These are phyloP conservation scores for Ascidia mentula DNA, from an alignment of 23 tunicate genomes.

Conservation along the genomic window DNA sequence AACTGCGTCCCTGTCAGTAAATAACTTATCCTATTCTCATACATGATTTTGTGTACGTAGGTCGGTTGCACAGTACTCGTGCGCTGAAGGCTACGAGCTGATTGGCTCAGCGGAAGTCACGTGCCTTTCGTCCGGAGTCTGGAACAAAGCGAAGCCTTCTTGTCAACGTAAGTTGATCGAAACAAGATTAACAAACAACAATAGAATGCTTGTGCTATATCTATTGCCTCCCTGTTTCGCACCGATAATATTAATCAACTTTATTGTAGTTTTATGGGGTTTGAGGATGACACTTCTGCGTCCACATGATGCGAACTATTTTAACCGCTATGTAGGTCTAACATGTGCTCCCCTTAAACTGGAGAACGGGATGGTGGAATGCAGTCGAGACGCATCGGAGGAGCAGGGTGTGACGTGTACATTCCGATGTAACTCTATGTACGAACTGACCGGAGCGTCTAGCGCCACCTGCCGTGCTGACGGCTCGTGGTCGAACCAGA, in stretches of 20 bases:
- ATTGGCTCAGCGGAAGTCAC: slow-evolving; percentile 40
- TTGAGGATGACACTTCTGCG: no score
- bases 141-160: slow-evolving; percentile 60
- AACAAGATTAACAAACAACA: background rate
- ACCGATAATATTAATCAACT: no score
- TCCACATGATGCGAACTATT: no score
- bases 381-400: slow-evolving; percentile 30
- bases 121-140: slow-evolving; percentile 44
- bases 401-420: slow-evolving; percentile 47
- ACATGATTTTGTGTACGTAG: background rate
- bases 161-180: slow-evolving; percentile 57
- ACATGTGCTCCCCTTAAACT: slow-evolving; percentile 62
- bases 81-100: slow-evolving; percentile 45
- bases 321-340: slow-evolving; percentile 22
- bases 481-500: slow-evolving; percentile 50
- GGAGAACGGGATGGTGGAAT: slow-evolving; percentile 46
- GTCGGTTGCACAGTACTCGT: slow-evolving; percentile 21
- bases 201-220: no score
- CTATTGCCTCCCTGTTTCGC: no score
- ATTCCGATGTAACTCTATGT: slow-evolving; percentile 32
- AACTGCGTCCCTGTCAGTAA: background rate
- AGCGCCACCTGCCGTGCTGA: slow-evolving; percentile 40
- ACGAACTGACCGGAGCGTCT: slow-evolving; percentile 34
- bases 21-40: background rate
- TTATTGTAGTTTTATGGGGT: no score